Percentiles rank a stretch among this genome's conserved stretches.
These are phyloP conservation scores for Caenorhabditis panamensis DNA, from an alignment of 2,888 invertebrate genomes.

Conservation along the genomic window DNA sequence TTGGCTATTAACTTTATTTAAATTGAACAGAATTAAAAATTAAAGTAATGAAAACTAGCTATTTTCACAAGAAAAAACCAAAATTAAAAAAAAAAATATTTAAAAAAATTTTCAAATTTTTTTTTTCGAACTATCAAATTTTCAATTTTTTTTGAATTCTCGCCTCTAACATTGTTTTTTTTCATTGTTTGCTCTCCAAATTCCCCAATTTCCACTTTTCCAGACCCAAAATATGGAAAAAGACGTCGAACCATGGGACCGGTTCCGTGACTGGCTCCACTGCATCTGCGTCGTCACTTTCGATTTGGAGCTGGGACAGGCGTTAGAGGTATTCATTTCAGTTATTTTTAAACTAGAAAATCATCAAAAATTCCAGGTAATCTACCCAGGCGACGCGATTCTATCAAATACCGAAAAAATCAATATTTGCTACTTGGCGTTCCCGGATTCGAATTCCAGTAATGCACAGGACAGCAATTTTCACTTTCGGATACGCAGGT, in stretches of 20 bases:
- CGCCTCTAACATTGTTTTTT: not conserved
- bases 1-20: not conserved
- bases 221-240: constrained; percentile 36
- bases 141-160: not conserved
- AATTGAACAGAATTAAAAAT: not conserved
- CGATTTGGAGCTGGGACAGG: constrained; percentile 97
- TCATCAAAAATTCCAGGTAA: constrained; percentile 84
- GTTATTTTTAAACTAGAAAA: not conserved
- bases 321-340: constrained; percentile 88
- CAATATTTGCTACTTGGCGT: constrained; percentile 94
- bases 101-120: too few relatives aligned
- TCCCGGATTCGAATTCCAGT: constrained; percentile 96
- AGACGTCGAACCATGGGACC: constrained; percentile 82
- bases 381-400: constrained; percentile 88
- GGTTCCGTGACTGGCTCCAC: constrained; percentile 92
- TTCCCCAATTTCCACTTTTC: constrained; percentile 4
- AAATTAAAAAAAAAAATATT: too few relatives aligned
- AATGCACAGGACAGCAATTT: constrained; percentile 99
- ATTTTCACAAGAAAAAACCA: too few relatives aligned
- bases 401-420: constrained; percentile 84
- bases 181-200: not conserved
- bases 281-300: constrained; percentile 98
- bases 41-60: too few relatives aligned
- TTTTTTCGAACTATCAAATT: too few relatives aligned
- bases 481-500: constrained; percentile 89